Conservation (phyloP, 2,113 vertebrate genomes). For the Atlantisia rogersi region DNA sequence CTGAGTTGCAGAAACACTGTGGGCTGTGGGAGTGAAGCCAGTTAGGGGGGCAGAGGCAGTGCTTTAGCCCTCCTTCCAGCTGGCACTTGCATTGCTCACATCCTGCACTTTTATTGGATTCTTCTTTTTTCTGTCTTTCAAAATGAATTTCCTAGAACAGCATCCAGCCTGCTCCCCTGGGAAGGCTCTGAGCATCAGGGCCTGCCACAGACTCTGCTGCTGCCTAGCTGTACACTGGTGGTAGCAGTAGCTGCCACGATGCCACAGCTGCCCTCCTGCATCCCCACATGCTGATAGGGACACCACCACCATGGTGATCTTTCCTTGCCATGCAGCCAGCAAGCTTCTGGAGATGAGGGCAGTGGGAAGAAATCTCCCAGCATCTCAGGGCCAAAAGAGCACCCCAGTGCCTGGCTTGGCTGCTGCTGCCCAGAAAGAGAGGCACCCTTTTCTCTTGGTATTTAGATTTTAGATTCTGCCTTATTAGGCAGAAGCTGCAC, state of each 20-base stretch:
- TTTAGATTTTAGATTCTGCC: constrained; percentile 6
- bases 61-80: neutral
- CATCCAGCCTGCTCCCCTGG: neutral
- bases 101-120: constrained; percentile 6
- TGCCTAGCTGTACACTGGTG: neutral
- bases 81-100: neutral
- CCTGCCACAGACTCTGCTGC: neutral
- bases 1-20: neutral
- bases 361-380: neutral
- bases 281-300: neutral
- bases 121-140: neutral
- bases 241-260: neutral
- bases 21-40: neutral
- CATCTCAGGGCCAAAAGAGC: neutral
- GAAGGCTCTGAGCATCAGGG: constrained; percentile 16
- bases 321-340: neutral
- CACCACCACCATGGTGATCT: neutral
- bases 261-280: neutral
- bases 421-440: neutral
- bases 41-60: neutral
- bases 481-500: constrained; percentile 14
- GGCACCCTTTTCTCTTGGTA: constrained; percentile 19
- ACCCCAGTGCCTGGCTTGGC: neutral
- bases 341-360: neutral
- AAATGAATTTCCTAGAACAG: constrained; percentile 25